Evolutionary conservation across 2,113 vertebrate genomes (phyloP), one percentile per base, ranked within the genome.

Genomic region (Pollachius pollachius): DNA sequence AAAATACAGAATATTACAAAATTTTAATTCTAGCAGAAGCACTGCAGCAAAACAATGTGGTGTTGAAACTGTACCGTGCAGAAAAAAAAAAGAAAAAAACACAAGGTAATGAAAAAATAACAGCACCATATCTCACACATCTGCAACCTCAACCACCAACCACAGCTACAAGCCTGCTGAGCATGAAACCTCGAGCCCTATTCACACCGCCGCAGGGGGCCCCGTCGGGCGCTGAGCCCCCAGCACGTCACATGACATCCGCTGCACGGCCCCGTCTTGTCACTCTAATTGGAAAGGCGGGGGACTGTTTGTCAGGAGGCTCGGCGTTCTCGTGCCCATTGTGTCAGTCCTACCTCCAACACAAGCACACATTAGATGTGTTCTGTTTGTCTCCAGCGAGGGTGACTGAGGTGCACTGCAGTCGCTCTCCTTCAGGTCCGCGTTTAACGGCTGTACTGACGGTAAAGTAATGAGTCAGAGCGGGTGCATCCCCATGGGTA

Each of bases 221-320:
- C 78, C 0, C 2, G 76, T 75, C 71, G 74, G 61, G 52, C 73
- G 48, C 70, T 48, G 66, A 84, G 75, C 76, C 80, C 62, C 71
- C 11, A 78, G 79, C 62, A 79, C 67, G 75, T 80, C 48, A 69
- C 68, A 41, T 77, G 73, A 81, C 82, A 85, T 76, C 68, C 72
- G 69, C 71, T 67, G 70, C 77, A 76, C 67, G 0, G 23, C 71
- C 70, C 70, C 60, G 81, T 77, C 78, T 25, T 78, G 78, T 84
- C 82, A 81, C 81, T 88, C 84, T 86, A 86, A 85, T 76, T 86
- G 88, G 81, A 84, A 60, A 84, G 52, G 69, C 76, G 76, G 73
- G 72, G 69, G 65, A 78, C 84, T 79, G 74, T 87, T 86, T 88
- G 79, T 88, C 75, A 74, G 73, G 74, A 75, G 71, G 76, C 54